Conservation (phyloP, 37 sponge, comb jelly and placozoan genomes). For the Chondrosia reniformis region DNA sequence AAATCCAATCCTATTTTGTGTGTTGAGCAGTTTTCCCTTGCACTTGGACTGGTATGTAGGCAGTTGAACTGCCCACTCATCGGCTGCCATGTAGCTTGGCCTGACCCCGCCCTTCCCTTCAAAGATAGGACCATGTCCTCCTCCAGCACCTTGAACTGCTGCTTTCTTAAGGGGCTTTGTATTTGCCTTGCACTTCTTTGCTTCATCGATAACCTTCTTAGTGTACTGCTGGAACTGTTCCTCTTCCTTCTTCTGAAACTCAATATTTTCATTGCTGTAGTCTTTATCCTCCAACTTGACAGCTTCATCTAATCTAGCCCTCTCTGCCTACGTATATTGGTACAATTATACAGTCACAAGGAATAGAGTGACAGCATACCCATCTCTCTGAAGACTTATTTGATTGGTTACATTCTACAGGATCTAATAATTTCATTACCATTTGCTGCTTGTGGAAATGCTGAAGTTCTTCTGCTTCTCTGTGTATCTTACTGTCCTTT, state of each 20-base stretch:
- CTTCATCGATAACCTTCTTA: slow-evolving; percentile 41
- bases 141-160: slow-evolving; percentile 48
- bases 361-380: neutral
- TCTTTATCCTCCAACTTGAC: slow-evolving; percentile 20
- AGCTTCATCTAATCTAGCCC: neutral
- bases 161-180: slow-evolving; percentile 33
- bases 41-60: slow-evolving; percentile 65
- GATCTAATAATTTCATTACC: neutral
- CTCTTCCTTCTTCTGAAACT: slow-evolving; percentile 51
- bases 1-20: slow-evolving; percentile 84
- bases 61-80: slow-evolving; percentile 53
- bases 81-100: slow-evolving; percentile 70
- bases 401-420: no score
- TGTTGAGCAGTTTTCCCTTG: slow-evolving; percentile 68
- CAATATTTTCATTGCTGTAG: slow-evolving; percentile 16
- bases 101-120: slow-evolving; percentile 37
- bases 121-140: slow-evolving; percentile 66
- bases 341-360: neutral
- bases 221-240: slow-evolving; percentile 76
- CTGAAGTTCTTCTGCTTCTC: slow-evolving; percentile 21
- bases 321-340: neutral
- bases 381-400: no score
- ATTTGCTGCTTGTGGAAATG: slow-evolving; percentile 38
- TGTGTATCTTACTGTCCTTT: slow-evolving; percentile 4
- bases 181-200: slow-evolving; percentile 30